Evolutionary conservation across 2,113 vertebrate species (phyloP), one percentile per base, ranked within the genome.

Genomic region (Pterocles orientalis): DNA sequence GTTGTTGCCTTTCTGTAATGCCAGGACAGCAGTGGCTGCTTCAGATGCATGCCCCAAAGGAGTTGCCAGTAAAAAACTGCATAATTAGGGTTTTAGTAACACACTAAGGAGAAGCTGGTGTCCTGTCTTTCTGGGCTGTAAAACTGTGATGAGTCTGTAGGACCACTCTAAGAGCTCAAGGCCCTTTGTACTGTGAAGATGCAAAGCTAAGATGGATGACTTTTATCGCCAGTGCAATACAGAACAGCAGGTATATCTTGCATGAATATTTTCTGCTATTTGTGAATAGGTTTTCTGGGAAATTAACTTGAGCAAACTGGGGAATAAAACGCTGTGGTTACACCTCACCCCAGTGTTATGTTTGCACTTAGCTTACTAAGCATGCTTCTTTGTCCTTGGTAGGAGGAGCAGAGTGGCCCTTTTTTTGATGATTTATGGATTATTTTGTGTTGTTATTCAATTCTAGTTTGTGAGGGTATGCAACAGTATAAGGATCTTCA

Each of bases 331-430:
- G 26, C 9, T 4, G 0, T 75, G 19, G 2, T 85, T 93, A 71
- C 36, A 81, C 11, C 29, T 79, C 33, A 39, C 5, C 26, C 16
- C 64, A 28, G 8, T n/a, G 8, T 16, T 69, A 8, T 3, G 2
- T 23, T 28, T 62, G 26, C 12, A 19, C 18, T 80, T 62, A n/a
- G 7, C 4, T 81, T 88, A 45, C 13, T 39, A 64, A 64, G 4
- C 68, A 14, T 33, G 8, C 3, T 60, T 79, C 20, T 71, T 7
- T 54, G 39, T n/a, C 29, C 29, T 75, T 82, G 15, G 18, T 14
- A 5, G 10, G 29, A 29, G 18, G 6, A 65, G 39, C 19, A 64
- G 3, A 66, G 15, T 0, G 2, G 9, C 4, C 1, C 57, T 65
- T 45, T 34, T 26, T 43, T 6, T 33, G 7, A 4, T 15, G 14